Percentiles rank a stretch among this genome's conserved stretches.
phyloP scores from a whole-genome alignment of 2,888 invertebrate species.

The Pachydiplax longipennis region DNA sequence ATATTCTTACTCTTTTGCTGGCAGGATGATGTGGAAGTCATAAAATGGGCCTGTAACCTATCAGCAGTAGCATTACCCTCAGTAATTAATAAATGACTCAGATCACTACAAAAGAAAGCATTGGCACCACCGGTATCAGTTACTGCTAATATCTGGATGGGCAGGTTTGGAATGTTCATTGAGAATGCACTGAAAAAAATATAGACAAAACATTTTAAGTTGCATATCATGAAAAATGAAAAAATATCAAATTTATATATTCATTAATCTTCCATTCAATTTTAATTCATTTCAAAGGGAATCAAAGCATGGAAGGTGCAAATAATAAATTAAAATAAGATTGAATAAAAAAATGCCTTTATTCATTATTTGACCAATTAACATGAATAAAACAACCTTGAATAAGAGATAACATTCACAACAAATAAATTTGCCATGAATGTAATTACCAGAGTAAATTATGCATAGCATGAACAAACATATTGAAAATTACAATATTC shows the following conservation, averaged over 20 bases:
- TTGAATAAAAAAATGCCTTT: too few relatives aligned
- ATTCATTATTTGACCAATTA: too few relatives aligned
- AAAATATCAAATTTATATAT: background rate
- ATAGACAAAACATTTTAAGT: slow-evolving; percentile 41
- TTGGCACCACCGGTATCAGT: slow-evolving; percentile 89
- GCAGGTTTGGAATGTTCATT: slow-evolving; percentile 90
- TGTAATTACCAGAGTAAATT: too few relatives aligned
- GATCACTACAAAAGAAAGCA: slow-evolving; percentile 88
- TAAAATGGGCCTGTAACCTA: slow-evolving; percentile 87
- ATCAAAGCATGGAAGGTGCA: too few relatives aligned
- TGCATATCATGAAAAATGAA: background rate
- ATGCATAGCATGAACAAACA: too few relatives aligned
- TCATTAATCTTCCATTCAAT: background rate
- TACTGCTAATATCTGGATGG: slow-evolving; percentile 92
- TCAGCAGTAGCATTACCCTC: slow-evolving; percentile 94
- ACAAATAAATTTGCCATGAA: too few relatives aligned
- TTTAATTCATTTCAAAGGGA: too few relatives aligned
- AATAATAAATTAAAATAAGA: too few relatives aligned
- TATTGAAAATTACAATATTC: too few relatives aligned
- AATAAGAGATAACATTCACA: too few relatives aligned
- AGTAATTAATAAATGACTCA: slow-evolving; percentile 88
- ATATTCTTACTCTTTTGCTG: slow-evolving; percentile 80
- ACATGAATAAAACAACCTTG: too few relatives aligned
- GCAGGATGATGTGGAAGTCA: slow-evolving; percentile 85
- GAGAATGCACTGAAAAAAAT: slow-evolving; percentile 79